These are phyloP conservation scores for Odobenus rosmarus DNA, from an alignment of 2,113 vertebrate species.

Conservation along the genomic window DNA sequence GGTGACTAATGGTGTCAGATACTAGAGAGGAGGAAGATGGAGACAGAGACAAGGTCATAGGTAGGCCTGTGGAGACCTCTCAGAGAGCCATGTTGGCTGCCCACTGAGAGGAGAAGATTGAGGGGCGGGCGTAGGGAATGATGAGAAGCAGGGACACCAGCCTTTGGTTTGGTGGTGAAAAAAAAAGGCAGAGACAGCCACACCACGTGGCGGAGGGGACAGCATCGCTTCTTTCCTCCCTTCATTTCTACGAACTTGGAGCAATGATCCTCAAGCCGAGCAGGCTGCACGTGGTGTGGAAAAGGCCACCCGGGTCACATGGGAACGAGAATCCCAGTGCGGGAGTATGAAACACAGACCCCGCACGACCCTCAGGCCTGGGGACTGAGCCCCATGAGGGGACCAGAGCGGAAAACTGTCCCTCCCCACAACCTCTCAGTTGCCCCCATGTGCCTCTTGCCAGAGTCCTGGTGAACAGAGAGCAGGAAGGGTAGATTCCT, in stretches of 20 bases:
- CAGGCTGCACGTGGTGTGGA: not conserved
- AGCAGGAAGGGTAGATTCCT: not conserved
- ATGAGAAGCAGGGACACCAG: not conserved
- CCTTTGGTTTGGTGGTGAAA: not conserved
- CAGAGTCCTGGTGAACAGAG: not conserved
- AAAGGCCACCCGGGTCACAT: not conserved
- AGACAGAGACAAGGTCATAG: not conserved
- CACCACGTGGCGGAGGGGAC: not conserved
- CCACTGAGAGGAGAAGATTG: not conserved
- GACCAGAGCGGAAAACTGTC: not conserved
- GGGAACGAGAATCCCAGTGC: not conserved
- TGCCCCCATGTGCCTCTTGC: rapidly evolving
- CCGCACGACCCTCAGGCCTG: too few relatives aligned
- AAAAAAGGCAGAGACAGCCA: not conserved
- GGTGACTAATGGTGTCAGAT: not conserved
- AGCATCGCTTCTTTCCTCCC: not conserved
- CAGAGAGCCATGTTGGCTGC: not conserved
- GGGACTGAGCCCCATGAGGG: not conserved
- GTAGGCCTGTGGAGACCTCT: not conserved
- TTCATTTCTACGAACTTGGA: not conserved
- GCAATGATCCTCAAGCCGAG: not conserved
- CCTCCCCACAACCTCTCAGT: not conserved
- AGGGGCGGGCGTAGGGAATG: not conserved
- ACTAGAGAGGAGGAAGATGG: not conserved
- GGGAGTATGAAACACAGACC: not conserved